Evolutionary conservation across 2,888 invertebrate genomes (phyloP), one percentile per base, ranked within the genome.

Genomic region (Argynnis bischoffii): DNA sequence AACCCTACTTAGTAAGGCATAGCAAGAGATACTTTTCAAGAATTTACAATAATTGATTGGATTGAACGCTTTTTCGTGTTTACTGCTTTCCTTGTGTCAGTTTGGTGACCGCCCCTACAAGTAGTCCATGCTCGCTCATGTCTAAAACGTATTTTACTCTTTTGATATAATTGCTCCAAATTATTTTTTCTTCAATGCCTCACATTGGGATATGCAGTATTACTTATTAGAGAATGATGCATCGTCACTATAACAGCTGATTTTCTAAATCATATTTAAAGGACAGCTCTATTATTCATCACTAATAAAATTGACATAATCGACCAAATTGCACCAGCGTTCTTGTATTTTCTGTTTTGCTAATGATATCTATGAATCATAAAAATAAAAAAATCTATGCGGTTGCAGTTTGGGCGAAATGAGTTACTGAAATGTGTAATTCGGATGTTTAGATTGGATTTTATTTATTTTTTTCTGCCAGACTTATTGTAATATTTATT

Each of bases 31-130:
- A 86, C 85, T 85, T 86, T 88, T 88, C 84, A 83, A 87, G 84
- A 59, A 81, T 87, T 88, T 84, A 85, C 81, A 86, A 87, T 86
- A 88, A 90, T 90, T 92, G 92, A 93, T 92, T 92, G 92, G 93
- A 93, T 93, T 93, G 93, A 93, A 87, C 93, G 93, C 93, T 93
- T 92, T 90, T 90, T 93, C 93, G 92, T 93, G 93, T 93, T 90
- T 93, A 93, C 89, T 89, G 93, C 93, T 93, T 93, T 93, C 90
- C 93, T 93, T 93, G 93, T 93, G 93, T 93, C 92, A 90, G 92
- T 91, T 93, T 93, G 92, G 88, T 92, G 92, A 92, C 91, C 90
- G 87, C 87, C 90, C 92, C 90, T 87, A 81, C 81, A 90, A 61
- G 92, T 93, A 93, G 93, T 86, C 92, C 91, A 91, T 92, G 93